Percentiles rank a stretch among this genome's conserved stretches.
Conservation (phyloP, 1,140 invertebrate species). For the Aphaenogaster rudis region DNA sequence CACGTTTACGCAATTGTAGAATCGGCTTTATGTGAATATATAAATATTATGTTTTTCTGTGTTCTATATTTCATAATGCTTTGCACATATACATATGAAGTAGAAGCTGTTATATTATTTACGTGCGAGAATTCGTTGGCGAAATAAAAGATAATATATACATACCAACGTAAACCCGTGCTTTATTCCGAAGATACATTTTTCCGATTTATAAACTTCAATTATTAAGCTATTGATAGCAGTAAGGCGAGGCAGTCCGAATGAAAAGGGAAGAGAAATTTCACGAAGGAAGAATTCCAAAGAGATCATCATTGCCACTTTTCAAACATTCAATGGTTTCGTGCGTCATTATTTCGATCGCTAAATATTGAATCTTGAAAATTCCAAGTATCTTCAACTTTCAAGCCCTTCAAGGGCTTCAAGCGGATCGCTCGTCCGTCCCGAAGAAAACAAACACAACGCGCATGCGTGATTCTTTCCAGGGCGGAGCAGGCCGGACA, state of each 20-base stretch:
- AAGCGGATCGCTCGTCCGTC: too few species aligned
- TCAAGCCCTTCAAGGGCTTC: too few species aligned
- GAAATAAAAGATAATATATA: constrained; percentile 27
- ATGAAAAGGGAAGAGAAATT: not conserved
- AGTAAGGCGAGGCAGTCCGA: not conserved
- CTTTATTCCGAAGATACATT: not conserved
- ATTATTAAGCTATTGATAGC: not conserved
- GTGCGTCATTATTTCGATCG: not conserved
- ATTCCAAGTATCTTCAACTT: not conserved
- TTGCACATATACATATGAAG: not conserved
- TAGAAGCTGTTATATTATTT: not conserved
- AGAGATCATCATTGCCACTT: not conserved
- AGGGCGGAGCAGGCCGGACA: not conserved
- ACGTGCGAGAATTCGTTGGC: not conserved
- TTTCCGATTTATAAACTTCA: not conserved
- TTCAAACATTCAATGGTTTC: not conserved
- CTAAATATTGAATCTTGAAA: not conserved
- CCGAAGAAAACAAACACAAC: not conserved
- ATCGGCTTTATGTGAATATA: not conserved
- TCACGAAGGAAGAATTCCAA: not conserved
- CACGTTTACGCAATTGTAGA: too few species aligned
- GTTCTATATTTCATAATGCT: not conserved
- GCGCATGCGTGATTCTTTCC: not conserved
- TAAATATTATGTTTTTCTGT: not conserved
- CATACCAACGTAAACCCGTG: not conserved